These are phyloP conservation scores for Pycnonotus jocosus DNA, from an alignment of 2,113 vertebrate species.

Conservation along the genomic window DNA sequence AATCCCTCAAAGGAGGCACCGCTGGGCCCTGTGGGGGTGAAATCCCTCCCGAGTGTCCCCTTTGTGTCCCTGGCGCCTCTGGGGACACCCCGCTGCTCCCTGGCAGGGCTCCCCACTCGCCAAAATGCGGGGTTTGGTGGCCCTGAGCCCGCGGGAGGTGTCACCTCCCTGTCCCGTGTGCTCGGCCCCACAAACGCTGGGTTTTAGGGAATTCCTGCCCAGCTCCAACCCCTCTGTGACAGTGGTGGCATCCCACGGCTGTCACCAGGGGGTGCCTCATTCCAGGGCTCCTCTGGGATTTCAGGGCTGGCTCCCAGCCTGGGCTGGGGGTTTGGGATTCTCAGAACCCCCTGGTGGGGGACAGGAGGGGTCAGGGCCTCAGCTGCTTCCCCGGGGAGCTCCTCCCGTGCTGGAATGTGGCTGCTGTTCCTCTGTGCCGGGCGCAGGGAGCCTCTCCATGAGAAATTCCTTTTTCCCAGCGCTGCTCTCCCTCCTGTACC, in stretches of 20 bases:
- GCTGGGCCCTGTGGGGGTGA: accelerated
- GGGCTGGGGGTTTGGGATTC: neutral
- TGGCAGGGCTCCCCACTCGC: too few relatives aligned
- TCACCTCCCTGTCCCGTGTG: accelerated
- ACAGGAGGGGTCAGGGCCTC: neutral
- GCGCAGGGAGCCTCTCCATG: accelerated
- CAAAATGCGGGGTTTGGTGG: neutral
- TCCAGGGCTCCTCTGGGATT: neutral
- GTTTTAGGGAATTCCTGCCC: accelerated
- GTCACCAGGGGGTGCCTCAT: accelerated
- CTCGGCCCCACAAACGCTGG: accelerated
- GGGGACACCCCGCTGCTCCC: neutral
- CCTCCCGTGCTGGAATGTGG: accelerated
- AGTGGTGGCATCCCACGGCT: too few relatives aligned
- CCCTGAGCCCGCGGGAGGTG: accelerated
- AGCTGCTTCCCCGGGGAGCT: accelerated
- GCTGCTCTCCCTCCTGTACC: accelerated
- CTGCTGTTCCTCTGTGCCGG: accelerated
- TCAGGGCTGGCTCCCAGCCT: too few relatives aligned
- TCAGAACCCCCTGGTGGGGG: too few relatives aligned
- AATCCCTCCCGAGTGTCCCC: neutral
- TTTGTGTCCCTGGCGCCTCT: neutral
- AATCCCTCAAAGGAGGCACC: neutral
- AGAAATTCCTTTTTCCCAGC: accelerated
- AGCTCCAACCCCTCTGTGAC: accelerated